Evolutionary conservation across 2,797 vertebrate genomes (phyloP).

Genomic region (Argentina silus): DNA sequence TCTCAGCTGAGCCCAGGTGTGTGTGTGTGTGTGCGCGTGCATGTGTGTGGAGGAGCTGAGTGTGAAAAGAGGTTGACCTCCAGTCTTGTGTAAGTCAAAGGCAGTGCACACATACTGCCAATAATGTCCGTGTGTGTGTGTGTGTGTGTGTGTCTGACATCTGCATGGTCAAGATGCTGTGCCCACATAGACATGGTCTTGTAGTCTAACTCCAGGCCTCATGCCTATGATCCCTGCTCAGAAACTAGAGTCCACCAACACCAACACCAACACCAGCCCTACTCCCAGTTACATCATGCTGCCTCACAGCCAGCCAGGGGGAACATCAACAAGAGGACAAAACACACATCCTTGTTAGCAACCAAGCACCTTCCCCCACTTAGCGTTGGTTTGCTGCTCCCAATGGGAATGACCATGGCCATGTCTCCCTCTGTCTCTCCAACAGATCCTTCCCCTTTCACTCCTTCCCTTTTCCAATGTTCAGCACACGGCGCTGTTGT

Average conservation of each 20-base stretch:
- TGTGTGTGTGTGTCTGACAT: slow-evolving; percentile 15
- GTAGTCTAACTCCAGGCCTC: slow-evolving; percentile 35
- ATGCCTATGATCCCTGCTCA: slow-evolving; percentile 49
- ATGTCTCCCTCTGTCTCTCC: background rate
- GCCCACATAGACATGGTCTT: slow-evolving; percentile 30
- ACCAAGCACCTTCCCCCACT: too few relatives aligned
- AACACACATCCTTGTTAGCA: background rate
- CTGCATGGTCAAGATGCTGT: slow-evolving; percentile 16
- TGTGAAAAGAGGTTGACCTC: too few relatives aligned
- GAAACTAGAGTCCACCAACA: too few relatives aligned
- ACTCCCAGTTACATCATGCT: slow-evolving; percentile 30
- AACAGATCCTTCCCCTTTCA: background rate
- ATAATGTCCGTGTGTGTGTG: background rate
- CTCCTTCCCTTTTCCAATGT: background rate
- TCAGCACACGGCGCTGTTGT: background rate
- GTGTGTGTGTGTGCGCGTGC: background rate
- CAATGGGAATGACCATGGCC: slow-evolving; percentile 36
- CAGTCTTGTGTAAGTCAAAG: too few relatives aligned
- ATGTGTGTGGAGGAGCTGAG: background rate
- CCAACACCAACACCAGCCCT: too few relatives aligned
- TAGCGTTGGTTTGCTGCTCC: background rate
- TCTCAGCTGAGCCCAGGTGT: slow-evolving; percentile 16
- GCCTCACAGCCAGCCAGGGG: slow-evolving; percentile 38
- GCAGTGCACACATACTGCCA: too few relatives aligned
- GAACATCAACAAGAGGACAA: background rate